A percentile compares a stretch with the other conserved stretches of the same genome.
phyloP scores from a whole-genome alignment of 1,140 invertebrate genomes.

The Drosophila sp. region DNA sequence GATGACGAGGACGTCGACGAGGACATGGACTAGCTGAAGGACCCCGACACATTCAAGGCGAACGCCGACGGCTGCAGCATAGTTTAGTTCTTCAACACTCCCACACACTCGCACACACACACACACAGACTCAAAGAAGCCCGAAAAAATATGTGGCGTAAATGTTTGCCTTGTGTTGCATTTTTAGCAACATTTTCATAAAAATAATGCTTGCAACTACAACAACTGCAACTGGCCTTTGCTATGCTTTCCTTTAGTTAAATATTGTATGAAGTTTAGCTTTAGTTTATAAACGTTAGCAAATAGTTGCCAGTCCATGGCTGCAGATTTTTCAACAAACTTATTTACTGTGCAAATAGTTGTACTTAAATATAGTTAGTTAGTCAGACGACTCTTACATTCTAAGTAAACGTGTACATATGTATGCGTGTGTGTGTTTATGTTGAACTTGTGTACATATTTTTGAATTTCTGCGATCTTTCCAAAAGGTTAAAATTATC shows the following conservation, averaged over 20 bases:
- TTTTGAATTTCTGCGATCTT: slow-evolving; percentile 34
- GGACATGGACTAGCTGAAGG: background rate
- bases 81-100: slow-evolving; percentile 55
- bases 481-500: background rate
- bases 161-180: slow-evolving; percentile 79
- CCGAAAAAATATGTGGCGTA: slow-evolving; percentile 67
- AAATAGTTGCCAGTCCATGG: slow-evolving; percentile 67
- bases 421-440: slow-evolving; percentile 4
- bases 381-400: slow-evolving; percentile 42
- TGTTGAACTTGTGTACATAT: slow-evolving; percentile 42
- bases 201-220: slow-evolving; percentile 70
- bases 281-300: slow-evolving; percentile 71
- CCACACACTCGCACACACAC: slow-evolving; percentile 11
- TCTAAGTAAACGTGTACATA: background rate
- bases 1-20: background rate
- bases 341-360: slow-evolving; percentile 78
- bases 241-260: slow-evolving; percentile 59
- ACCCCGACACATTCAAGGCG: slow-evolving; percentile 57
- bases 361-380: slow-evolving; percentile 51
- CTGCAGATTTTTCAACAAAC: slow-evolving; percentile 71
- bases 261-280: slow-evolving; percentile 66
- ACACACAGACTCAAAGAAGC: slow-evolving; percentile 13
- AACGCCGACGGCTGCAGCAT: slow-evolving; percentile 56
- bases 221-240: slow-evolving; percentile 36
- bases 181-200: slow-evolving; percentile 76